Conservation (phyloP, 2,797 vertebrate species). For the Ambastaia sidthimunki region DNA sequence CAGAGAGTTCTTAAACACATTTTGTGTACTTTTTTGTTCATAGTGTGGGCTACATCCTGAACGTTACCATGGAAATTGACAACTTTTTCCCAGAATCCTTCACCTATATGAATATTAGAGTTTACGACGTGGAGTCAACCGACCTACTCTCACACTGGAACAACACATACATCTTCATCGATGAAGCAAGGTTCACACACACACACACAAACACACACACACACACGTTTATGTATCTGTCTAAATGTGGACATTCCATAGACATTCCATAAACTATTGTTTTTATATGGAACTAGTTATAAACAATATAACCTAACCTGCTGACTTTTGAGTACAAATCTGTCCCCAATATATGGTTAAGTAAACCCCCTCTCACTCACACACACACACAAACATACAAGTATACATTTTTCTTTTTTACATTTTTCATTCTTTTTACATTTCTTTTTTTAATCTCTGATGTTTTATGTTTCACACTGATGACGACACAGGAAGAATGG, state of each 20-base stretch:
- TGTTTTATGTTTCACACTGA: not conserved
- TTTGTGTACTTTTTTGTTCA: not conserved
- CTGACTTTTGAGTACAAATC: too few relatives aligned
- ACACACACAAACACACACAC: not conserved
- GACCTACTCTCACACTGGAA: constrained; percentile 91
- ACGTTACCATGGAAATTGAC: constrained; percentile 94
- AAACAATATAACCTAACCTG: too few relatives aligned
- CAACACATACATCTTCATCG: constrained; percentile 89
- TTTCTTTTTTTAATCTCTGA: not conserved
- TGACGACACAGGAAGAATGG: constrained; percentile 76
- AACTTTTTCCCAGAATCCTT: constrained; percentile 96
- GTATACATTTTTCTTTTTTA: too few relatives aligned
- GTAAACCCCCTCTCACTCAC: too few relatives aligned
- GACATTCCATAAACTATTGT: too few relatives aligned
- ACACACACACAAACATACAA: too few relatives aligned
- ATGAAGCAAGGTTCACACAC: constrained; percentile 78
- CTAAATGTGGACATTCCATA: too few relatives aligned
- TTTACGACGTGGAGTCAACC: constrained; percentile 89
- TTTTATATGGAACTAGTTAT: too few relatives aligned
- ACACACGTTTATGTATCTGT: too few relatives aligned
- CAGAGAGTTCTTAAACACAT: not conserved
- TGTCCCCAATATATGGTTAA: too few relatives aligned
- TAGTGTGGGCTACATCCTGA: constrained; percentile 93
- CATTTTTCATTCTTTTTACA: too few relatives aligned
- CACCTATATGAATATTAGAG: constrained; percentile 90